A percentile compares a stretch with the other conserved stretches of the same genome.
Evolutionary conservation across 1,140 invertebrate species (phyloP).

Genomic region (Spodoptera frugiperda): DNA sequence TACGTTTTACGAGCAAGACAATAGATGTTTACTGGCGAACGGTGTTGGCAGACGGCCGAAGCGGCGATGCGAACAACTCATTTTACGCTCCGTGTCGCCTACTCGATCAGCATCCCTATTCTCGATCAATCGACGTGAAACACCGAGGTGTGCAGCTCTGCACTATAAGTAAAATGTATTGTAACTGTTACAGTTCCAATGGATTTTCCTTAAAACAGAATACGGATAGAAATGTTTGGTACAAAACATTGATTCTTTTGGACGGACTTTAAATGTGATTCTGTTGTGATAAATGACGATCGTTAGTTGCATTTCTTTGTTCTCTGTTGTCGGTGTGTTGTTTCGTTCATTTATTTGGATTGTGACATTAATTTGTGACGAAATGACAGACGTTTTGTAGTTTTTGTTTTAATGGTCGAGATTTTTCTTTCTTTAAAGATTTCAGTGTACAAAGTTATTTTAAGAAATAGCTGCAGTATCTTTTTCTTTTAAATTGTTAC

Average conservation of each 20-base stretch:
- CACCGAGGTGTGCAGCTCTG: conserved; percentile 55
- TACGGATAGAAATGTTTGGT: conserved; percentile 45
- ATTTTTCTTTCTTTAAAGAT: background rate
- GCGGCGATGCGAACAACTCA: conserved; percentile 79
- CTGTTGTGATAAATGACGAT: conserved; percentile 46
- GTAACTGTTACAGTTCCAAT: conserved; percentile 34
- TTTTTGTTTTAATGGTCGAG: conserved; percentile 4
- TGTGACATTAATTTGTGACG: conserved; percentile 40
- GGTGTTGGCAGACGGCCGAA: conserved; percentile 69
- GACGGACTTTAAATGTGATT: conserved; percentile 48
- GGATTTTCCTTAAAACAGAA: conserved; percentile 42
- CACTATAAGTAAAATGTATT: conserved; percentile 45
- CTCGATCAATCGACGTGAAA: conserved; percentile 71
- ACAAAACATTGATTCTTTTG: conserved; percentile 46
- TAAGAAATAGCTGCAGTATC: background rate
- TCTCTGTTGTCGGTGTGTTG: conserved; percentile 34
- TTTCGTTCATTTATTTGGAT: conserved; percentile 28
- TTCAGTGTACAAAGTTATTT: background rate
- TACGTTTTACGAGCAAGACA: conserved; percentile 78
- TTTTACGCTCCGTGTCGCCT: conserved; percentile 79
- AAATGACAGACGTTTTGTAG: conserved; percentile 22
- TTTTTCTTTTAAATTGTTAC: too few relatives aligned
- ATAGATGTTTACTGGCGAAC: conserved; percentile 71
- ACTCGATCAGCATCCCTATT: conserved; percentile 70
- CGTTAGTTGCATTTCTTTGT: conserved; percentile 49